Evolutionary conservation across 1,140 invertebrate genomes (phyloP).

Genomic region (Brachionus calyciflorus): DNA sequence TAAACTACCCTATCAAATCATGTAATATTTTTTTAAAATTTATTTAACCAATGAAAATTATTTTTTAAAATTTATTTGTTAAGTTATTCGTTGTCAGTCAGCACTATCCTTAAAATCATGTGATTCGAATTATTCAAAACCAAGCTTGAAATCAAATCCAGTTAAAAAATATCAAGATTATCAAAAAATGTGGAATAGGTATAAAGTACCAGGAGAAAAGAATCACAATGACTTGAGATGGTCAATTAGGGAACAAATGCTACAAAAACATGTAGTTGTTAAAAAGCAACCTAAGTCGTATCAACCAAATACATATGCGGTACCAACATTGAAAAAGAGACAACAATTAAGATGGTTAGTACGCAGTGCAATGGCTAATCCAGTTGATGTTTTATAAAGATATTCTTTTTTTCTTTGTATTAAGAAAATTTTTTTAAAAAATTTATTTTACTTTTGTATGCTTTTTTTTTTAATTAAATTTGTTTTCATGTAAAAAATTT

Average conservation of each 20-base stretch:
- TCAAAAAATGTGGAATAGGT: slow-evolving; percentile 52
- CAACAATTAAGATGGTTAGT: slow-evolving; percentile 56
- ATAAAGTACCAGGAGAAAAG: slow-evolving; percentile 56
- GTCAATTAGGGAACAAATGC: slow-evolving; percentile 58
- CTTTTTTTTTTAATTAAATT: too few relatives aligned
- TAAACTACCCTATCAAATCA: slow-evolving; percentile 19
- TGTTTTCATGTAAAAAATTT: too few relatives aligned
- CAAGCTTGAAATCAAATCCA: slow-evolving; percentile 52
- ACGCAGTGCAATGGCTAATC: slow-evolving; percentile 47
- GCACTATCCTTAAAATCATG: neutral
- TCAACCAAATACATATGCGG: slow-evolving; percentile 55
- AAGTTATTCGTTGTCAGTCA: slow-evolving; percentile 24
- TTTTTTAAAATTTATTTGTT: neutral
- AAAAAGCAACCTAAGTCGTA: slow-evolving; percentile 54
- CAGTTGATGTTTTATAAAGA: slow-evolving; percentile 36
- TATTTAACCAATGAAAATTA: neutral
- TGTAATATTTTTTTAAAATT: neutral
- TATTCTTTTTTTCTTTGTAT: slow-evolving; percentile 1
- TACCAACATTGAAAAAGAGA: slow-evolving; percentile 57
- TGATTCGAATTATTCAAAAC: neutral
- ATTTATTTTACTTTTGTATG: neutral
- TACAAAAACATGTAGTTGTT: slow-evolving; percentile 54
- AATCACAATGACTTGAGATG: slow-evolving; percentile 56
- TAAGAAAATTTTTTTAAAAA: neutral
- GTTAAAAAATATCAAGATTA: slow-evolving; percentile 54